Percentiles rank a stretch among this genome's conserved stretches.
These are phyloP conservation scores for Pardalotus punctatus DNA, from an alignment of 2,113 vertebrate species.

Conservation along the genomic window DNA sequence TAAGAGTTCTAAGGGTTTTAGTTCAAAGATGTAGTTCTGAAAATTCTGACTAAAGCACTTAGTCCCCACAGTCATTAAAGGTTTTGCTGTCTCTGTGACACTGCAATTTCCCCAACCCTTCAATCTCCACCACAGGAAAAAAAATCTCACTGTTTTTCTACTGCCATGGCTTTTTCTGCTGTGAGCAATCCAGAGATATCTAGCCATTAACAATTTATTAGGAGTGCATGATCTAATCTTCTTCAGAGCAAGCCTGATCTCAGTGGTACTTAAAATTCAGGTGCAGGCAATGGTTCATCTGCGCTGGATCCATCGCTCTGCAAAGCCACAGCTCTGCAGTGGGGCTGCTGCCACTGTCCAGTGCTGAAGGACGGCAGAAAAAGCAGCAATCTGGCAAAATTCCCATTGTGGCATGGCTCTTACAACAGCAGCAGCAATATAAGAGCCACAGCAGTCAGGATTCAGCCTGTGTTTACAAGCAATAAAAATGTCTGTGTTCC, in stretches of 20 bases:
- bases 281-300: not conserved
- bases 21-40: not conserved
- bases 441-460: not conserved
- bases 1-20: not conserved
- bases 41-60: not conserved
- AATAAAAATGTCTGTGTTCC: not conserved
- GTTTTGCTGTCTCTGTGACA: not conserved
- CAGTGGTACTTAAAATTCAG: slow-evolving; percentile 32
- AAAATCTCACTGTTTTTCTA: not conserved
- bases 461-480: not conserved
- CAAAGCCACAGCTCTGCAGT: not conserved
- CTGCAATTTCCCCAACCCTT: not conserved
- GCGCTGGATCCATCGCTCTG: not conserved
- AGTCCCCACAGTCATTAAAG: not conserved
- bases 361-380: not conserved
- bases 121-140: not conserved
- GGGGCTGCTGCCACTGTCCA: not conserved
- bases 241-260: not conserved
- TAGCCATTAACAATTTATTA: slow-evolving; percentile 35
- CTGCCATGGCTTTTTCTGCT: fast-evolving
- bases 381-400: not conserved
- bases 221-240: not conserved
- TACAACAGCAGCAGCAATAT: not conserved
- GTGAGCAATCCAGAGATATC: not conserved
- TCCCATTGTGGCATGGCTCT: not conserved